Evolutionary conservation across 2,113 vertebrate genomes (phyloP).

Genomic region (Paralichthys olivaceus): DNA sequence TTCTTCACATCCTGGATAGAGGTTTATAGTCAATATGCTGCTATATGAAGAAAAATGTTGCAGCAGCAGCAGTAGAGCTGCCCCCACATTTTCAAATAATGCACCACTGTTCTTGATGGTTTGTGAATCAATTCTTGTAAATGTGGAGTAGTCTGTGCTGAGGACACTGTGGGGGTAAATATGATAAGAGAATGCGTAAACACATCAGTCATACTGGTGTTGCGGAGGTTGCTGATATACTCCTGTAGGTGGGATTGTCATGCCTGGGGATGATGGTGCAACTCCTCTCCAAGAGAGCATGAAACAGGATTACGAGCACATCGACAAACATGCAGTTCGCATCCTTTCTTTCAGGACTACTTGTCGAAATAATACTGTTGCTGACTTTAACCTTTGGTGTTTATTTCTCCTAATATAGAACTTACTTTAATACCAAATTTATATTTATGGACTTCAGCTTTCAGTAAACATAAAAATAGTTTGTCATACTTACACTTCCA

Average conservation of each 20-base stretch:
- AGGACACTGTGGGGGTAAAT: constrained; percentile 66
- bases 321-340: constrained; percentile 66
- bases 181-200: constrained; percentile 72
- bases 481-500: background rate
- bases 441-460: background rate
- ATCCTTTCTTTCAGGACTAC: constrained; percentile 57
- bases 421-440: background rate
- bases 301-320: constrained; percentile 80
- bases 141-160: constrained; percentile 50
- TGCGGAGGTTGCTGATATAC: constrained; percentile 70
- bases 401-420: constrained; percentile 10
- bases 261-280: constrained; percentile 68
- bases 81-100: constrained; percentile 65
- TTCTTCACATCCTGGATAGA: constrained; percentile 51
- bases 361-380: constrained; percentile 50
- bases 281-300: constrained; percentile 73
- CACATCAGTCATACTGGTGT: constrained; percentile 75
- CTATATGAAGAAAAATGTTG: constrained; percentile 72
- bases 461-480: background rate
- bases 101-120: constrained; percentile 53
- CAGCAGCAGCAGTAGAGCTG: constrained; percentile 19
- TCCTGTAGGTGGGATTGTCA: constrained; percentile 79
- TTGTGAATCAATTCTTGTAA: constrained; percentile 60
- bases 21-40: constrained; percentile 53
- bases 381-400: constrained; percentile 42